phyloP scores from a whole-genome alignment of 1,140 invertebrate genomes.

The Papilio polyxenes region DNA sequence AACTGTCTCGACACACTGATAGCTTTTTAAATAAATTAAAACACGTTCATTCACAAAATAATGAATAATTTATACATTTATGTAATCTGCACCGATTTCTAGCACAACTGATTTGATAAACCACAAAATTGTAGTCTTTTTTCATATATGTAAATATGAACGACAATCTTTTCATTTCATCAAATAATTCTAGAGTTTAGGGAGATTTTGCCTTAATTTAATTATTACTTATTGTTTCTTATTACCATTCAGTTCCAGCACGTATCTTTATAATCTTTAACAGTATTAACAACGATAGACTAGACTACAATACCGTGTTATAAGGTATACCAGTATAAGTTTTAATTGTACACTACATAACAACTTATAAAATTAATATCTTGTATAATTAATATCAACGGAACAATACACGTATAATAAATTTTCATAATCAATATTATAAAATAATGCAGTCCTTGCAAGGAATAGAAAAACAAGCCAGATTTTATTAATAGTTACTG shows the following conservation, averaged over 20 bases:
- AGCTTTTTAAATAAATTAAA: slow-evolving; percentile 23
- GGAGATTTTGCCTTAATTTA: background rate
- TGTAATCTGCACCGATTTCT: background rate
- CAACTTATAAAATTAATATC: background rate
- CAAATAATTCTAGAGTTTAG: background rate
- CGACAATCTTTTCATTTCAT: background rate
- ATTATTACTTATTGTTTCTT: background rate
- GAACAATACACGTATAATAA: background rate
- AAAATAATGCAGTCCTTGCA: background rate
- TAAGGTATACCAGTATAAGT: background rate
- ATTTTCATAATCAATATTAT: background rate
- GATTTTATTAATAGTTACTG: background rate
- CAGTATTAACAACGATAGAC: background rate
- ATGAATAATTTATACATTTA: slow-evolving; percentile 5
- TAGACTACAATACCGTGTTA: background rate
- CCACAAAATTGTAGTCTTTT: background rate
- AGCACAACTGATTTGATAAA: background rate
- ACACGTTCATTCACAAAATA: background rate
- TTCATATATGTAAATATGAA: background rate
- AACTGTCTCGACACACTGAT: slow-evolving; percentile 43
- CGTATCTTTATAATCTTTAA: background rate
- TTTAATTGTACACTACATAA: background rate
- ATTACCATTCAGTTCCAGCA: background rate
- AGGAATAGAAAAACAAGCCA: background rate
- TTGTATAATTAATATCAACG: background rate